Percentiles rank a stretch among this genome's conserved stretches.
Evolutionary conservation across 2,797 vertebrate genomes (phyloP).

Genomic region (Thamnophis elegans): DNA sequence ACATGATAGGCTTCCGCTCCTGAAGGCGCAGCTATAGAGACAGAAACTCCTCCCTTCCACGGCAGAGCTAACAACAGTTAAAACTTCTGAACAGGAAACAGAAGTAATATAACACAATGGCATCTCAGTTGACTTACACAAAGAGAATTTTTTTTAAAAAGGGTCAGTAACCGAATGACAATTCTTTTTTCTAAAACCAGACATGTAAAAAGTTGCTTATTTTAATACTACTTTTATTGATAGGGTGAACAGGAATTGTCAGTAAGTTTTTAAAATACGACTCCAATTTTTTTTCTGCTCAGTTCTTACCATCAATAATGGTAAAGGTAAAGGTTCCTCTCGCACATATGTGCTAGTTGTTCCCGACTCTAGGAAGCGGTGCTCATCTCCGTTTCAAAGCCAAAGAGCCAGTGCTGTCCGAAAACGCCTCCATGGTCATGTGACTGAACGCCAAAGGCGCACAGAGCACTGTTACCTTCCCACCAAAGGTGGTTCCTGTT

Average conservation of each 20-base stretch:
- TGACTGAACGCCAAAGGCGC: no score
- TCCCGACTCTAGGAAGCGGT: no score
- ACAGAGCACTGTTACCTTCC: no score
- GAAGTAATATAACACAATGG: slow-evolving; percentile 38
- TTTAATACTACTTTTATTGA: background rate
- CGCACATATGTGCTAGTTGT: no score
- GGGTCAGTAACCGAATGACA: background rate
- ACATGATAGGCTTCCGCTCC: slow-evolving; percentile 77
- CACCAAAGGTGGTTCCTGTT: no score
- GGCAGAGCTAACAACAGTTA: slow-evolving; percentile 53
- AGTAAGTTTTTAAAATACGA: background rate
- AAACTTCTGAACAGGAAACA: slow-evolving; percentile 68
- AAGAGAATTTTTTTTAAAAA: background rate
- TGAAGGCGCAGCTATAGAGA: slow-evolving; percentile 70
- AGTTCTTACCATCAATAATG: background rate
- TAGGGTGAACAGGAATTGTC: slow-evolving; percentile 12
- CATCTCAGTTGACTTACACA: background rate
- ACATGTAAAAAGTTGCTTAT: background rate
- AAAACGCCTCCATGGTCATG: no score
- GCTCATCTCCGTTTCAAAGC: no score
- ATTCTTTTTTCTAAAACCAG: background rate
- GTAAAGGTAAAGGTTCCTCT: no score
- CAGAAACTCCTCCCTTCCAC: slow-evolving; percentile 68
- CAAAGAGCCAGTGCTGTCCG: no score
- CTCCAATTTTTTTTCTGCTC: background rate